Evolutionary conservation across 2,888 invertebrate species (phyloP).

Genomic region (Biston stratarius): DNA sequence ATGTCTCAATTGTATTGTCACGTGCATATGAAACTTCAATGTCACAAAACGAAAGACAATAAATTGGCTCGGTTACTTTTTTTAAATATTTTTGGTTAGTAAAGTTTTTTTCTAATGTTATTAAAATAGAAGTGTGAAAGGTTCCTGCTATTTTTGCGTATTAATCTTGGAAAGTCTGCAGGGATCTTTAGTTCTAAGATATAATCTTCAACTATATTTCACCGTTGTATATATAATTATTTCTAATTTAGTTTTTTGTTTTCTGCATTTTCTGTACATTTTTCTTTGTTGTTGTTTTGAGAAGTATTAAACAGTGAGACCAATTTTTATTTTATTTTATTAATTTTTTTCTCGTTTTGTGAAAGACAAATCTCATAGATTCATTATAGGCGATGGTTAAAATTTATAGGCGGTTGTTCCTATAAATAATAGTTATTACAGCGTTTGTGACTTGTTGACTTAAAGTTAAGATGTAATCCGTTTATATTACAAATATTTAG

Average conservation of each 20-base stretch:
- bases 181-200: conserved; percentile 35
- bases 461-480: conserved; percentile 2
- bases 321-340: conserved; percentile 54
- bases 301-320: conserved; percentile 71
- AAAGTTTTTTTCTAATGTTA: conserved; percentile 6
- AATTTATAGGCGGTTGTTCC: conserved; percentile 12
- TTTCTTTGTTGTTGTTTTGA: conserved; percentile 64
- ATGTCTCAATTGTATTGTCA: no score
- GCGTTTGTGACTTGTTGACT: conserved; percentile 13
- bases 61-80: neutral
- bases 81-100: neutral
- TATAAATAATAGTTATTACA: neutral
- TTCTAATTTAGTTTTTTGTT: conserved; percentile 24
- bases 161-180: conserved; percentile 10
- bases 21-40: no score
- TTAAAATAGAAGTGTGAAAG: conserved; percentile 21
- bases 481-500: conserved; percentile 11
- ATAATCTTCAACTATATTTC: conserved; percentile 31
- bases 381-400: neutral
- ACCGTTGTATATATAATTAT: conserved; percentile 64
- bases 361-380: neutral
- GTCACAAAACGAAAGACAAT: no score
- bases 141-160: conserved; percentile 6
- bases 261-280: conserved; percentile 54
- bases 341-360: conserved; percentile 22